Base-by-base conservation (phyloP, 2,113 vertebrate species). In the Heteronetta atricapilla region DNA sequence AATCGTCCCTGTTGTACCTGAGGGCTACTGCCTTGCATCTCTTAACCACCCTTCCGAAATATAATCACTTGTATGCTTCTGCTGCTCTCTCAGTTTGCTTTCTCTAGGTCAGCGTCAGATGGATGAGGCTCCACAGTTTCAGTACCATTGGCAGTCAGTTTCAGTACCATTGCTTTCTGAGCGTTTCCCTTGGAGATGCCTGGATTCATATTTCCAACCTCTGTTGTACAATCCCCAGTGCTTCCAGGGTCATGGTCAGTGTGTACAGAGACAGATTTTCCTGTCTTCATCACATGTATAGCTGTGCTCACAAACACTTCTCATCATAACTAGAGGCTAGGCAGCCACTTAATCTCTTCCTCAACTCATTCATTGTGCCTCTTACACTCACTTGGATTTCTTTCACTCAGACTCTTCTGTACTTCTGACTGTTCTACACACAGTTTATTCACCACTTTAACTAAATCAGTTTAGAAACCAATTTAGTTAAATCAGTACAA, bases 401-500 rank as follows among this genome's bases (percentile, higher is more conserved):
- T 93, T 86, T 94, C 79, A 81, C 72, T 96, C 80, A 55, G n/a
- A 44, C 13, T 62, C 40, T 86, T 86, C 74, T 73, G 50, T 66
- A 36, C 63, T 96, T 77, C 72, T 93, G 72, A 28, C 86, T 83
- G 50, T 50, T 90, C 85, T 67, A 70, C 7, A 10, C 82, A 88
- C 55, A 69, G 86, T 83, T 76, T 73, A 69, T 86, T 75, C 56
- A 94, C 59, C 59, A 90, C 40, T 94, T 94, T 92, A 93, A 91
- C 79, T 82, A 80, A 93, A 93, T 93, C 94, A 70, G 85, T 90
- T 95, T 94, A 95, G 88, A 96, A 96, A 90, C 72, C 40, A 81
- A 95, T 95, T 95, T 95, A 86, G 72, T 86, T 83, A 96, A 93
- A 93, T 93, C 90, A 86, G 90, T 74, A 53, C 73, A 92, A 94